A percentile compares a stretch with the other conserved stretches of the same genome.
Evolutionary conservation across 2,113 vertebrate species (phyloP).

Genomic region (Carassius carassius): DNA sequence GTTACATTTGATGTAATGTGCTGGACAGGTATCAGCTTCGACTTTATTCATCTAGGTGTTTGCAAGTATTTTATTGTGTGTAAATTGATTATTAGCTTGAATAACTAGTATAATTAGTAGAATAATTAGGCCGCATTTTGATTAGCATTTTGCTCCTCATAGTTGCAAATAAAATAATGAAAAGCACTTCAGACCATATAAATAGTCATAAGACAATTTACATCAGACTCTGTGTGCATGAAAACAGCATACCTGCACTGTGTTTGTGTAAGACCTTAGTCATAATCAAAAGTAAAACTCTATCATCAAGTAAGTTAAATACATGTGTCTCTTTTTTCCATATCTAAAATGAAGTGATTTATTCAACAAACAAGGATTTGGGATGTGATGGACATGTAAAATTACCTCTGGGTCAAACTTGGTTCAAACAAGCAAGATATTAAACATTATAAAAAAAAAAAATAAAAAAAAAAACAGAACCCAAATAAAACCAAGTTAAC

Average conservation of each 20-base stretch:
- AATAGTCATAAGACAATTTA: neutral
- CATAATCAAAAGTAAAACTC: neutral
- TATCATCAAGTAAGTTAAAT: neutral
- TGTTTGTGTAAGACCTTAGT: neutral
- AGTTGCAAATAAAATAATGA: neutral
- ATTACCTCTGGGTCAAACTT: neutral
- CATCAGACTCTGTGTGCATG: neutral
- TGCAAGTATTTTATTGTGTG: neutral
- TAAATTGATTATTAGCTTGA: neutral
- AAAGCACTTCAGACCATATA: neutral
- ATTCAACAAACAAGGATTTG: neutral
- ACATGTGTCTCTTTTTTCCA: neutral
- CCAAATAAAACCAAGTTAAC: neutral
- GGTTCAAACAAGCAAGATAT: neutral
- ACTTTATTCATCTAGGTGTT: neutral
- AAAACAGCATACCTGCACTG: neutral
- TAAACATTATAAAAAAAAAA: no score
- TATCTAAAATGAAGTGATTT: neutral
- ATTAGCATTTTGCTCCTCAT: neutral
- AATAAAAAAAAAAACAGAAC: no score
- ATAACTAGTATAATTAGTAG: no score
- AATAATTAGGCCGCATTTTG: neutral
- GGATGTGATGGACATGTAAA: neutral
- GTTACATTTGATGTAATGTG: slow-evolving; percentile 16
- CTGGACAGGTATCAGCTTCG: neutral